phyloP scores from a whole-genome alignment of 2,797 vertebrate genomes.

The Lepilemur septentrionalis region DNA sequence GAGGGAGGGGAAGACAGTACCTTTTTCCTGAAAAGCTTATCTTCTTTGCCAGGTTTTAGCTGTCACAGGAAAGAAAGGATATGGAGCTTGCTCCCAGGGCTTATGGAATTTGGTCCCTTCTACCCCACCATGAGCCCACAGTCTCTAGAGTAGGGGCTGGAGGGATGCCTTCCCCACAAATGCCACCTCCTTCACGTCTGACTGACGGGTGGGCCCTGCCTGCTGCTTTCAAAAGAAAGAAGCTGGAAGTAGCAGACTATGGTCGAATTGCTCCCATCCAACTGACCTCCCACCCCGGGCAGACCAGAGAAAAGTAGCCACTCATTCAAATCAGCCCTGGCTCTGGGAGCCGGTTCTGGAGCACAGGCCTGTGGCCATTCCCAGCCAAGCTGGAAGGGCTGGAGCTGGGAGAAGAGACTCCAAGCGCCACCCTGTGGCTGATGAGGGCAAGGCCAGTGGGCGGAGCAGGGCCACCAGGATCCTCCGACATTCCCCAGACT shows the following conservation, averaged over 20 bases:
- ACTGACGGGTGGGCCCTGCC: background rate
- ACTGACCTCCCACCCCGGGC: background rate
- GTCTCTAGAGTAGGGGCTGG: background rate
- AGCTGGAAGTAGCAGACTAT: background rate
- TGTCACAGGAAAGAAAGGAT: conserved; percentile 72
- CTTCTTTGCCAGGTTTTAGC: conserved; percentile 85
- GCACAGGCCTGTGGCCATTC: background rate
- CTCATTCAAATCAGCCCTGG: background rate
- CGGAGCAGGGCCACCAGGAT: background rate
- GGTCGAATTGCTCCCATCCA: background rate
- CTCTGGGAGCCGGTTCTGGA: background rate
- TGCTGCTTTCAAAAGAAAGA: background rate
- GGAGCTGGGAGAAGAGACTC: background rate
- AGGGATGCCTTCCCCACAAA: background rate
- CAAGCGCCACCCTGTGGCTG: conserved; percentile 80
- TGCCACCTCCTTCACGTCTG: background rate
- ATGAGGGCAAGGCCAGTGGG: background rate
- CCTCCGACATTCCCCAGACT: background rate
- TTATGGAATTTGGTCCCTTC: conserved; percentile 64
- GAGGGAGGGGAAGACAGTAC: conserved; percentile 59
- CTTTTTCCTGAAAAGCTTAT: conserved; percentile 86
- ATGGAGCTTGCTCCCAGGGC: conserved; percentile 32
- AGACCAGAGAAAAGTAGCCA: background rate
- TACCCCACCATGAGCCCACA: background rate
- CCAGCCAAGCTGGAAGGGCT: background rate